Evolutionary conservation across 1,140 invertebrate species (phyloP), one percentile per base, ranked within the genome.

Genomic region (Diplogasteroides magnus): DNA sequence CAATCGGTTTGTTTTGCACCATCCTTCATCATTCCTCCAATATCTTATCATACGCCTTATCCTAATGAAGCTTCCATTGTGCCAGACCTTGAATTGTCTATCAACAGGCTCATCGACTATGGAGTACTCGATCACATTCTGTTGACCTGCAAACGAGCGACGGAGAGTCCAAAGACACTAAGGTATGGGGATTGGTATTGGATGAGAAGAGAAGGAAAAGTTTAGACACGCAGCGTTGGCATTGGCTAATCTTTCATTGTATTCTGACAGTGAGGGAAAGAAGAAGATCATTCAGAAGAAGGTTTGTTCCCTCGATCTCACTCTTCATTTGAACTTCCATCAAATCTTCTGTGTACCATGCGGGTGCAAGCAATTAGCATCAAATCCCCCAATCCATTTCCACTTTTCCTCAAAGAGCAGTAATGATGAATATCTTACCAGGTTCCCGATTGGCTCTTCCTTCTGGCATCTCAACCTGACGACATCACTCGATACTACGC

Each of bases 371-470:
- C n/a, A n/a, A n/a, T n/a, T n/a, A n/a, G n/a, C n/a, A n/a, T 11
- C 56, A 48, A 64, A n/a, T n/a, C n/a, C n/a, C n/a, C n/a, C n/a
- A n/a, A n/a, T n/a, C n/a, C n/a, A n/a, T n/a, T 58, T 68, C 2
- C 14, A 15, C 25, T 68, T 26, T 31, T 58, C 78, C 29, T 26
- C n/a, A n/a, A n/a, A n/a, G n/a, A n/a, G n/a, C n/a, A n/a, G 23
- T 15, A 67, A 27, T n/a, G 29, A 23, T 15, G 25, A 69, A 31
- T 31, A 6, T 13, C 11, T n/a, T 19, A 37, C 61, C 62, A 81
- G 74, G 92, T 96, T 0, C 94, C 94, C 0, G 91, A 96, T 87
- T 99, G 97, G 97, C 84, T 98, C 57, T 98, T 98, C 83, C 94
- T 96, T 0, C 82, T 98, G 63, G 97, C 95, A 6, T 97, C 97